Base-by-base conservation (phyloP, 2,888 invertebrate genomes). In the Pachliopta kotzebuea region DNA sequence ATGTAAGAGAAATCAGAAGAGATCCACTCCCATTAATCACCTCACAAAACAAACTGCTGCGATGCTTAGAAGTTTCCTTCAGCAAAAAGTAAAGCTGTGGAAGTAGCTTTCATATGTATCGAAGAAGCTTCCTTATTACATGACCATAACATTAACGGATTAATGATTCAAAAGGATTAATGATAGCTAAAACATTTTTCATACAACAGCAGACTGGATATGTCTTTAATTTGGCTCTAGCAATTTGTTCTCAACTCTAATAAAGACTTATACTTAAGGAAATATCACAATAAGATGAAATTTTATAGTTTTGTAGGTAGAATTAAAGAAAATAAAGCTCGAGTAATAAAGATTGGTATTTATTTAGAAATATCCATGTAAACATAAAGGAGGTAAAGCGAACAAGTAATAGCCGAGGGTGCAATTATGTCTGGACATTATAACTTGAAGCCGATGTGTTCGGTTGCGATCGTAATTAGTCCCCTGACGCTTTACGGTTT, bases 31-130 rank as follows among this genome's bases (percentile, higher is more conserved):
- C 50, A 29, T 59, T 59, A 52, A 59, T 59, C 59, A 50, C 59
- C 52, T 29, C 37, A 52, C 50, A 31, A 59, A 52, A 59, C 50
- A 59, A 59, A 49, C 37, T 37, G 20, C 20, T n/a, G 20, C 8
- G 49, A 55, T 49, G 45, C 23, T 56, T 31, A 31, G 31, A 50
- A 62, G 49, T 62, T 62, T 62, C 56, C 49, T 37, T 49, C 49
- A n/a, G 20, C 24, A 9, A 23, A 55, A 49, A 42, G 21, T 55
- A 49, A 49, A 62, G 56, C 50, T 26, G 26, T 56, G 14, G 49
- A 11, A 9, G 20, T 26, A 23, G 31, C 56, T 21, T 61, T 56
- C 50, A 14, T 56, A 56, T 45, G 49, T 26, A 29, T 20, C 29
- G 26, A 54, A 20, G 45, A 50, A 21, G 31, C 29, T 56, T 61